Evolutionary conservation across 2,113 vertebrate species (phyloP), one percentile per base, ranked within the genome.

Genomic region (Pterocles burchelli): DNA sequence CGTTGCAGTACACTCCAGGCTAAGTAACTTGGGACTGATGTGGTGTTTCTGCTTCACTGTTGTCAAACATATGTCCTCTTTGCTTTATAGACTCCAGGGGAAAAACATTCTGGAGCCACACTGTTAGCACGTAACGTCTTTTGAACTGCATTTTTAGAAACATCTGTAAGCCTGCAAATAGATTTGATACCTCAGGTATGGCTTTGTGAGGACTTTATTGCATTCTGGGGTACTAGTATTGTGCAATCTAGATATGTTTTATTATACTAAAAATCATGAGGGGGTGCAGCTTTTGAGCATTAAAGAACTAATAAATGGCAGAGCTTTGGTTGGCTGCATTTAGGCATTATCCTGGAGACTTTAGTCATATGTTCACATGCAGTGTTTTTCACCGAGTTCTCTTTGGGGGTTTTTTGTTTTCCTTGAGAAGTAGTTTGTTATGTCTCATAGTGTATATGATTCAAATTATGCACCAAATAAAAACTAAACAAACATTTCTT

Each of bases 1-100:
- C 41, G 18, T 74, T 81, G 61, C 55, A 74, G 38, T 43, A 57
- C 59, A 51, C 78, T 85, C 67, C 14, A 0, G 67, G 91, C 74
- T 90, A 94, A 94, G 46, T 51, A 75, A 80, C 88, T 91, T 51
- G 38, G 46, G 90, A 91, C 52, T 88, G 85, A 58, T 29, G 43
- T 70, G 45, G 13, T 46, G 33, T 75, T 94, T 91, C 43, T 96
- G 54, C 63, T 88, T 93, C 13, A 3, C 55, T 71, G n/a, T 18
- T 83, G 43, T 77, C 68, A 93, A 90, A 71, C 85, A 52, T 74
- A 73, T 63, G 75, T 83, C 15, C 2, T 84, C 24, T 80, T 71
- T 62, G 18, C 63, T 93, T 63, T 74, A 48, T 3, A 31, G 67
- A 52, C 85, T 86, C 51, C 71, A 59, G 51, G 29, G 63, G 4